These are phyloP conservation scores for Catocala fraxini DNA, from an alignment of 2,888 invertebrate species.

Conservation along the genomic window DNA sequence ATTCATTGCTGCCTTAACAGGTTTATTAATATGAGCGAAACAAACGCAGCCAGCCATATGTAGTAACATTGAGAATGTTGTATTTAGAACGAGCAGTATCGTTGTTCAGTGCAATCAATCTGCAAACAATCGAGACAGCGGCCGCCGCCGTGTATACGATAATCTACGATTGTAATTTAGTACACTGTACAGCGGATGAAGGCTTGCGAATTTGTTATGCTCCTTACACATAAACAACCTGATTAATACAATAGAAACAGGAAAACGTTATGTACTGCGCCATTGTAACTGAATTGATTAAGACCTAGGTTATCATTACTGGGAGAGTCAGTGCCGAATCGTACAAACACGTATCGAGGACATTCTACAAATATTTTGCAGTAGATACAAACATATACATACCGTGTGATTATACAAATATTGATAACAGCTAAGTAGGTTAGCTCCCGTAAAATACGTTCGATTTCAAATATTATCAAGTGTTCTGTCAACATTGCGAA, in stretches of 20 bases:
- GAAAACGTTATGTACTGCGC: constrained; percentile 27
- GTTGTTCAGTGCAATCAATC: constrained; percentile 58
- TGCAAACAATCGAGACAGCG: constrained; percentile 66
- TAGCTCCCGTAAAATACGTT: constrained; percentile 78
- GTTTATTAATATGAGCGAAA: constrained; percentile 39
- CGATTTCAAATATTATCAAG: constrained; percentile 83
- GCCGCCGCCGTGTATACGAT: constrained; percentile 45
- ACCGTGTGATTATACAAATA: constrained; percentile 76
- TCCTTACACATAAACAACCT: constrained; percentile 39
- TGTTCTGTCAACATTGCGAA: constrained; percentile 78
- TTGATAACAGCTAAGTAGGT: constrained; percentile 82
- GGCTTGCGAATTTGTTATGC: constrained; percentile 46
- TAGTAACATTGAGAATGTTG: constrained; percentile 19
- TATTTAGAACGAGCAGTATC: constrained; percentile 26
- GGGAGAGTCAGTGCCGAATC: constrained; percentile 33
- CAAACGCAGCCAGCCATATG: constrained; percentile 49
- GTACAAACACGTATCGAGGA: constrained; percentile 28
- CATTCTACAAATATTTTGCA: constrained; percentile 70
- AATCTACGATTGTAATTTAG: constrained; percentile 52
- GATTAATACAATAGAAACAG: constrained; percentile 40
- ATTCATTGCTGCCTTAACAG: constrained; percentile 69
- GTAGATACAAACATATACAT: constrained; percentile 45
- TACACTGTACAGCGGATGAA: constrained; percentile 44
- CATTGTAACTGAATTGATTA: constrained; percentile 28
- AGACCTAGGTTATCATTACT: constrained; percentile 22